Evolutionary conservation across 2,113 vertebrate genomes (phyloP), one percentile per base, ranked within the genome.

Genomic region (Hystrix cristata): DNA sequence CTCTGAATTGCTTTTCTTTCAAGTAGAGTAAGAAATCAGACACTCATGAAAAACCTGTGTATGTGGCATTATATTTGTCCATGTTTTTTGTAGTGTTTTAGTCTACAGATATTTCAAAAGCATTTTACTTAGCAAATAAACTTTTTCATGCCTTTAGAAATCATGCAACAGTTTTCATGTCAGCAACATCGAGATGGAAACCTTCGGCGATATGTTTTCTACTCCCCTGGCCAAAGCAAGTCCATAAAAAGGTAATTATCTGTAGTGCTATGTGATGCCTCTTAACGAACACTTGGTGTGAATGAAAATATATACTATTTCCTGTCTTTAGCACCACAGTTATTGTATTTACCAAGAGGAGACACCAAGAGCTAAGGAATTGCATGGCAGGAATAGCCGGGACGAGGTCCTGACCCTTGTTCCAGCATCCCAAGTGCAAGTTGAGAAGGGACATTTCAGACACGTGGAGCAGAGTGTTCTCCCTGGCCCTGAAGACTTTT

Each of bases 51-150:
- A 94, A 76, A 95, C 46, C 4, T 5, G 4, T 67, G 4, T 69
- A 43, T 34, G 8, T n/a, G 76, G 72, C 95, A 90, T 59, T 80
- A 87, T 0, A 69, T 13, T 34, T 67, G 46, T 14, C 62, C 71
- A 87, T 31, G 80, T 6, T 69, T 6, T 69, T 87, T 62, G 79
- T 31, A 43, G 48, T 86, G 3, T 31, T 90, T 46, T 71, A 81
- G 3, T 7, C 29, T 48, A 69, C 62, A 91, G 1, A 46, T 25
- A 57, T 80, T 90, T 86, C 10, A 90, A 87, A 80, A 72, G 19
- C 10, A 46, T 94, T 85, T 95, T 60, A 92, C 80, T 87, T 76
- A 89, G n/a, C 25, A 88, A 97, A 71, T 31, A 62, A 7, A 67
- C 12, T 79, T 72, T 69, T 67, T n/a, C 34, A 82, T 78, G 8